Evolutionary conservation across 2,797 vertebrate species (phyloP), one percentile per base, ranked within the genome.

Genomic region (Coranthus polyacanthus): DNA sequence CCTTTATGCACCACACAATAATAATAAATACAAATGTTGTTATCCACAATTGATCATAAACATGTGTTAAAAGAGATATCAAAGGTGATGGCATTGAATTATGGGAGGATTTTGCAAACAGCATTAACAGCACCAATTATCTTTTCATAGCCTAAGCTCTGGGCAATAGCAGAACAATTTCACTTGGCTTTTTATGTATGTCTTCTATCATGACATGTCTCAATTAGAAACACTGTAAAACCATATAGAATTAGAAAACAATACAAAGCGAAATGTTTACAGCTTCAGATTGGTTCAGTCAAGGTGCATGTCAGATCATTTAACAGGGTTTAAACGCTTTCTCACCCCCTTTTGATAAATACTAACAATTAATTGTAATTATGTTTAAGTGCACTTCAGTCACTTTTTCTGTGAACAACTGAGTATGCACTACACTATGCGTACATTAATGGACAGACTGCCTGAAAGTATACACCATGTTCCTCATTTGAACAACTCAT

Each of bases 21-120:
- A 89, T 83, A 89, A 89, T 83, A 90, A 88, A 90, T 84, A 87
- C 75, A 87, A 88, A 84, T 88, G 81, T 50, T 81, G 72, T 84
- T 83, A 83, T 87, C 86, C 72, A 79, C 73, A 82, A 72, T 86
- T 89, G 85, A 89, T 89, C 84, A 86, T 88, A 88, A 88, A 87
- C 75, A 85, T 16, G 39, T 71, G 45, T 76, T 75, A 79, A 91
- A 82, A 83, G 62, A 87, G 86, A 89, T 83, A 89, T 92, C 81
- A 91, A 75, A 89, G 79, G 78, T 78, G 78, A 86, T 83, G 46
- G 72, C 66, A 83, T 70, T 81, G 68, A 85, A 81, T 86, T 84
- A 84, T 79, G 60, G 51, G 55, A 68, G 73, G 70, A 81, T 85
- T 88, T 83, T 17, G 43, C 73, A 83, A 85, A 88, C 74, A 82